These are phyloP conservation scores for Rhinoraja longicauda DNA, from an alignment of 2,797 vertebrate species.

Conservation along the genomic window DNA sequence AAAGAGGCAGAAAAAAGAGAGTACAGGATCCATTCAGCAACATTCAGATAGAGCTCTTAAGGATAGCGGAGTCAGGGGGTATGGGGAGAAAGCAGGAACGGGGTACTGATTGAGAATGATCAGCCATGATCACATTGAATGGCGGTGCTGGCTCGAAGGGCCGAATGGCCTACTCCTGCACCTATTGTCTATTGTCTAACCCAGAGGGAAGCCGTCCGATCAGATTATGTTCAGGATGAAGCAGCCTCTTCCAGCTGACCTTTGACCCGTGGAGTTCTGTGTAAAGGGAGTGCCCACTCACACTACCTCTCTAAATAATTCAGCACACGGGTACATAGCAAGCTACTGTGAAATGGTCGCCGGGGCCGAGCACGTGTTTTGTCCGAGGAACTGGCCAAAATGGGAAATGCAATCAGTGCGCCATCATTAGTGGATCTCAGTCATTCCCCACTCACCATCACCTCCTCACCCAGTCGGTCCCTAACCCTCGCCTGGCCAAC, in stretches of 20 bases:
- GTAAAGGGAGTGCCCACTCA: slow-evolving; percentile 55
- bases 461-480: no score
- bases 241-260: slow-evolving; percentile 51
- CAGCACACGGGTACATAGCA: slow-evolving; percentile 47
- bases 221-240: slow-evolving; percentile 55
- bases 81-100: no score
- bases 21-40: background rate
- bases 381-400: background rate
- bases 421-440: background rate
- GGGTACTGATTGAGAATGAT: no score
- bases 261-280: slow-evolving; percentile 51
- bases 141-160: no score
- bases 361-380: no score
- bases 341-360: background rate
- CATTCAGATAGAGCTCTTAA: no score
- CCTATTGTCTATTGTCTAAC: no score
- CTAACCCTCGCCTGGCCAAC: no score
- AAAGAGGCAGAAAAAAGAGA: background rate
- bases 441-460: background rate
- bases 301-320: slow-evolving; percentile 65
- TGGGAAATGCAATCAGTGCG: background rate
- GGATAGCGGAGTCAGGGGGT: no score
- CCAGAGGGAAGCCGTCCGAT: slow-evolving; percentile 41
- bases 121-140: no score
- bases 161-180: no score